Conservation (phyloP, 2,113 vertebrate species). For the Clupea harengus region DNA sequence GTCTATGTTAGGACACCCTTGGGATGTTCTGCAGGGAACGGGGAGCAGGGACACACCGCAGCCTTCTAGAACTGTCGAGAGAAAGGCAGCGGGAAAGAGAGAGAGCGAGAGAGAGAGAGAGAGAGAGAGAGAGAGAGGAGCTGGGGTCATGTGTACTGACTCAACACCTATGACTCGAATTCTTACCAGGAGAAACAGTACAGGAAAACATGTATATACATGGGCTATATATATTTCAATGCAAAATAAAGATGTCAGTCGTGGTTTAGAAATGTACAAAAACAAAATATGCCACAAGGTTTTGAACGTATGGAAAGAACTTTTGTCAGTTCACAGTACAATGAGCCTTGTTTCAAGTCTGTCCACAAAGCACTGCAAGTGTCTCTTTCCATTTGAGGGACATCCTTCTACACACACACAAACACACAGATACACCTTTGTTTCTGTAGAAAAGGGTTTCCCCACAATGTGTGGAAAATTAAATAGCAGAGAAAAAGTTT, state of each 20-base stretch:
- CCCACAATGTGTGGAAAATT: conserved; percentile 20
- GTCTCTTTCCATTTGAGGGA: conserved; percentile 30
- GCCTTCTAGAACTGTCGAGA: background rate
- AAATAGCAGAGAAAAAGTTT: conserved; percentile 26
- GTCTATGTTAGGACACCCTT: background rate
- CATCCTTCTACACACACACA: conserved; percentile 16
- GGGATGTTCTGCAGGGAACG: background rate
- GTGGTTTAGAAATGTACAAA: background rate
- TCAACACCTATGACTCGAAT: background rate
- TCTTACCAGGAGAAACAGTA: background rate
- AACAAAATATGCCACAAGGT: background rate
- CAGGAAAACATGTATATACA: background rate
- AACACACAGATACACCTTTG: conserved; percentile 12
- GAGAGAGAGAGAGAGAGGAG: background rate
- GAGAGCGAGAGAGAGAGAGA: background rate
- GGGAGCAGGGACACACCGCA: background rate
- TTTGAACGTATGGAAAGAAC: background rate
- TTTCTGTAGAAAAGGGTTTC: conserved; percentile 7
- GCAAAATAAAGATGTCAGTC: background rate
- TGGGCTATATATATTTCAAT: no score
- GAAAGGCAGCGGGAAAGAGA: background rate
- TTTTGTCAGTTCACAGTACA: conserved; percentile 20
- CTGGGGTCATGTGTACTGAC: background rate
- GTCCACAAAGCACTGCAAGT: conserved; percentile 34
- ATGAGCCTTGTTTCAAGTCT: conserved; percentile 19